Conservation (phyloP, 2,797 vertebrate genomes). For the Acanthiza pusilla region DNA sequence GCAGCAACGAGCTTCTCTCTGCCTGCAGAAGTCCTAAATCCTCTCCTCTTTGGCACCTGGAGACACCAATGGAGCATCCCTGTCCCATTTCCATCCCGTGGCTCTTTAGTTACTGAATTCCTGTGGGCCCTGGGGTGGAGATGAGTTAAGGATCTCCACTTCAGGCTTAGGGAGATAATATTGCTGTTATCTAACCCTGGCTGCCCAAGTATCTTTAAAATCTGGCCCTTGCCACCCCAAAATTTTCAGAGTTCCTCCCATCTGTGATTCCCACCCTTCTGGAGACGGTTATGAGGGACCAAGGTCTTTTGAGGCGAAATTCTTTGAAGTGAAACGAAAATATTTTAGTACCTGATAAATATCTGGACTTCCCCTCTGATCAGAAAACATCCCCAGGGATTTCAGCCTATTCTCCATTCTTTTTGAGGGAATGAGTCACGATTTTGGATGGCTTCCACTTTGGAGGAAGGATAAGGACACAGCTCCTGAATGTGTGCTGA, state of each 20-base stretch:
- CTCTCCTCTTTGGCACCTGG: background rate
- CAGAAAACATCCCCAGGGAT: background rate
- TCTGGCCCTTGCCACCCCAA: background rate
- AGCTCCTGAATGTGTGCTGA: background rate
- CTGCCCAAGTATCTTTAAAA: background rate
- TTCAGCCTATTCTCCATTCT: background rate
- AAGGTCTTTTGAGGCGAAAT: background rate
- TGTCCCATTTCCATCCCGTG: background rate
- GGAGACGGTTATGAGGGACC: background rate
- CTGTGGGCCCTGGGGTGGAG: background rate
- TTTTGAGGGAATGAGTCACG: background rate
- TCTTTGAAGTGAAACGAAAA: background rate
- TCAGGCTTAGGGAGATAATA: background rate
- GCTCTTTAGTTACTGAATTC: background rate
- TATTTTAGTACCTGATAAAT: background rate
- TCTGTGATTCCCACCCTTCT: background rate
- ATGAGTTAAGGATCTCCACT: background rate
- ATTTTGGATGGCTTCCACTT: background rate
- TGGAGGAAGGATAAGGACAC: background rate
- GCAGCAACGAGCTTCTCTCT: background rate
- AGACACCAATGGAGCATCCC: background rate
- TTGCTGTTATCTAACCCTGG: background rate
- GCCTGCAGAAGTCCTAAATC: background rate
- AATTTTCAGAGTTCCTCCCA: background rate
- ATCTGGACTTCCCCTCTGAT: constrained; percentile 9